Conservation (phyloP, 2,797 vertebrate genomes). For the Delichon dasypus region DNA sequence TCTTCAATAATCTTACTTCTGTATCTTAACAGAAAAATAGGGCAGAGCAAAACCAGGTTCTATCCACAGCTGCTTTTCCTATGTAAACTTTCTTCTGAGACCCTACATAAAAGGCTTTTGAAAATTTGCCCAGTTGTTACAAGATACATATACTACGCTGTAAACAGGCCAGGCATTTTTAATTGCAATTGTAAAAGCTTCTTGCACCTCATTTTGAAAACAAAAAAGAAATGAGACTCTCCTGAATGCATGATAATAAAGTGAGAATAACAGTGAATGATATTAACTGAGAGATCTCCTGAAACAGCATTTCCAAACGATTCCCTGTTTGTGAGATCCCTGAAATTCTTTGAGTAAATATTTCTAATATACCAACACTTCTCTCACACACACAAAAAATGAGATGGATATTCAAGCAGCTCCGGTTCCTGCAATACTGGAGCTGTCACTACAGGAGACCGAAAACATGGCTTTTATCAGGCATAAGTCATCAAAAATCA, state of each 20-base stretch:
- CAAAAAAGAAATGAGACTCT: background rate
- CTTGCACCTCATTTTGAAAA: background rate
- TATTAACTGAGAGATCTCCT: background rate
- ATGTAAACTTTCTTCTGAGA: background rate
- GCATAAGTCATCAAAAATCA: background rate
- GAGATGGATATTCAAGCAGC: background rate
- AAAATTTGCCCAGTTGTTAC: constrained; percentile 31
- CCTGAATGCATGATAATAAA: background rate
- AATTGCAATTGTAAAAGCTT: constrained; percentile 23
- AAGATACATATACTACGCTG: background rate
- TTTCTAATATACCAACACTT: background rate
- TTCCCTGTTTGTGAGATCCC: background rate
- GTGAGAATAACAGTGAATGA: background rate
- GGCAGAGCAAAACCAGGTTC: background rate
- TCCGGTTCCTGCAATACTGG: background rate
- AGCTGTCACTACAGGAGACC: background rate
- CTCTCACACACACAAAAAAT: background rate
- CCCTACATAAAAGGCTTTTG: background rate
- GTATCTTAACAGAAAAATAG: constrained; percentile 8
- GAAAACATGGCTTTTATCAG: background rate
- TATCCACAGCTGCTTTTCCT: background rate
- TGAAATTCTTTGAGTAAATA: background rate
- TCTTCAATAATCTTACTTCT: constrained; percentile 2
- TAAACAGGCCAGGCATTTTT: background rate
- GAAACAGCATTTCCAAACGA: constrained; percentile 2